Conservation (phyloP, 1,140 invertebrate species). For the Drosophila lacteicornis region DNA sequence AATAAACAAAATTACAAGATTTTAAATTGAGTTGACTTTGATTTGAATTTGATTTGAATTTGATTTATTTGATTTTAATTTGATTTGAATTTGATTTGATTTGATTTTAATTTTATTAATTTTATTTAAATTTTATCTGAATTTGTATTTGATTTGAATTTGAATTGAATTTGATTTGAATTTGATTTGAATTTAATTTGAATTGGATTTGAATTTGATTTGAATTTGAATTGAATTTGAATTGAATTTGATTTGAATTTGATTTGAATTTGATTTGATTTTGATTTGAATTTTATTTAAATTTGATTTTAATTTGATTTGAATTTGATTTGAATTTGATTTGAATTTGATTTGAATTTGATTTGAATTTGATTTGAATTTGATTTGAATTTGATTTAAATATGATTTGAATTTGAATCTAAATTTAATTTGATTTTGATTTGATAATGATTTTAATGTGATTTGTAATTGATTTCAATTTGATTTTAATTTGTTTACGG, state of each 20-base stretch:
- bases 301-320: no score
- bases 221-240: no score
- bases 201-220: conserved; percentile 20
- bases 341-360: background rate
- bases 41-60: conserved; percentile 21
- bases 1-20: background rate
- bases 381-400: no score
- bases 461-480: no score
- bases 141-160: conserved; percentile 6
- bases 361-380: background rate
- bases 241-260: no score
- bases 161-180: conserved; percentile 16
- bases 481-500: no score
- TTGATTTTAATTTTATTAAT: no score
- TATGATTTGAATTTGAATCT: no score
- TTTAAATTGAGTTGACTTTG: conserved; percentile 1
- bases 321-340: conserved; percentile 6
- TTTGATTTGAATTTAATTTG: background rate
- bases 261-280: no score
- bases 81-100: conserved; percentile 16
- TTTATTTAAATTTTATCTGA: no score
- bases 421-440: conserved; percentile 10
- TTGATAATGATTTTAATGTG: no score
- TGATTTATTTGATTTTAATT: no score
- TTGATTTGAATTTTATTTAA: background rate